A percentile compares a stretch with the other conserved stretches of the same genome.
Conservation (phyloP, 2,888 invertebrate genomes). For the Melikaiella ostensackeni region DNA sequence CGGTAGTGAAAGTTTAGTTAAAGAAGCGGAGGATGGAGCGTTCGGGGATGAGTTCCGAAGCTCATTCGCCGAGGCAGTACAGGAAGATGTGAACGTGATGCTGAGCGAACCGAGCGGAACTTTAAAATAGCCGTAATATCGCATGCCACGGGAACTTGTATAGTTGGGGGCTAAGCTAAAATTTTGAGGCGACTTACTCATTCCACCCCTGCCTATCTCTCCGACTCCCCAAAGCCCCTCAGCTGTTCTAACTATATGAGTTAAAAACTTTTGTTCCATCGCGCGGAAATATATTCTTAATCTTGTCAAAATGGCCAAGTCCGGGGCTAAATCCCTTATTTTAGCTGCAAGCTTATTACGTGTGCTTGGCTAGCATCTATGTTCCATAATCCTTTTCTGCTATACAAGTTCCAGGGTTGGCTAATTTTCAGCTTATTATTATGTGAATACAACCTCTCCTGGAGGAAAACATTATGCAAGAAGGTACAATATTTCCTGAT, state of each 20-base stretch:
- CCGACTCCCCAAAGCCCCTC: not conserved
- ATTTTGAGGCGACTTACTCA: constrained; percentile 22
- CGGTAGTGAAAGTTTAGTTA: constrained; percentile 55
- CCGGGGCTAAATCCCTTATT: not conserved
- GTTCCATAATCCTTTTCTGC: not conserved
- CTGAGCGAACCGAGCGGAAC: constrained; percentile 47
- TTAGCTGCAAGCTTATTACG: not conserved
- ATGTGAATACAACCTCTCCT: not conserved
- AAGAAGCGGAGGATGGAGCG: constrained; percentile 45
- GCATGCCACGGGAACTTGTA: constrained; percentile 46
- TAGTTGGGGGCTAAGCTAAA: constrained; percentile 30
- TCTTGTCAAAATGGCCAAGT: not conserved
- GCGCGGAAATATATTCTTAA: constrained; percentile 13
- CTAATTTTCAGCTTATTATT: not conserved
- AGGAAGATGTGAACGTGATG: constrained; percentile 54
- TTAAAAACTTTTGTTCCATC: constrained; percentile 2
- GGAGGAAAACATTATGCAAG: not conserved
- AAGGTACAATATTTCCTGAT: not conserved
- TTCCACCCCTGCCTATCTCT: not conserved
- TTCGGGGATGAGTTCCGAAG: constrained; percentile 39
- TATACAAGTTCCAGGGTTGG: not conserved
- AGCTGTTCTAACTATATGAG: constrained; percentile 11
- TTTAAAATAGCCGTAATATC: constrained; percentile 46
- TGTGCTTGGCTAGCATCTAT: not conserved
- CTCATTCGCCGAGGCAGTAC: constrained; percentile 19